Evolutionary conservation across 2,797 vertebrate genomes (phyloP), one percentile per base, ranked within the genome.

Genomic region (Margarornis squamiger): DNA sequence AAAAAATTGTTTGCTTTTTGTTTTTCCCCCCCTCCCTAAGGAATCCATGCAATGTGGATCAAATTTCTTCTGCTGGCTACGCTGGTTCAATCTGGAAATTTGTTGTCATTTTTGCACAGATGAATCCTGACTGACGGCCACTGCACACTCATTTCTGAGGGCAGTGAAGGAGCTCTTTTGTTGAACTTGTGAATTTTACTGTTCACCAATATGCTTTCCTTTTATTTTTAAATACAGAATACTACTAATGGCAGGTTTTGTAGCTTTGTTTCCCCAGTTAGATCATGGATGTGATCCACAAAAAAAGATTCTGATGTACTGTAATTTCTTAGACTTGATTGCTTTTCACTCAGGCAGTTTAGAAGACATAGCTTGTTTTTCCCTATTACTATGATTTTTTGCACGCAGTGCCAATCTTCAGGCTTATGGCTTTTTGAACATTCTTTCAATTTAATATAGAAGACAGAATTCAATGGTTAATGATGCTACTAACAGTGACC

Each of bases 11-110:
- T 98, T 98, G 97, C 98, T 98, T 97, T 98, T 98, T 98, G 98
- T 98, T 98, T 98, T 98, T 97, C 90, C 93, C 94, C 81, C 81
- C 39, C 71, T 61, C 91, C 84, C 82, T 71, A 98, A 97, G 97
- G 97, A 98, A 99, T 98, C 99, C 99, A 99, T 99, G 99, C 99
- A 99, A 97, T 94, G 98, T 98, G 98, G 98, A 98, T 98, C 98
- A 98, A 97, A 98, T 97, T 98, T 98, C 84, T 99, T 98, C 98
- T 98, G 98, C 98, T 99, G 99, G 99, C 98, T 98, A 98, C 97
- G 98, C 98, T 98, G 98, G 98, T 98, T 99, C 98, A 98, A 98
- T 98, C 98, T 98, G 98, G 97, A 98, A 98, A 98, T 98, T 98
- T 98, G 96, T 92, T 97, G 97, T 98, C 97, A 98, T 98, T 98